Percentiles rank a stretch among this genome's conserved stretches.
These are phyloP conservation scores for Scolopax rusticola DNA, from an alignment of 2,797 vertebrate species.

Conservation along the genomic window DNA sequence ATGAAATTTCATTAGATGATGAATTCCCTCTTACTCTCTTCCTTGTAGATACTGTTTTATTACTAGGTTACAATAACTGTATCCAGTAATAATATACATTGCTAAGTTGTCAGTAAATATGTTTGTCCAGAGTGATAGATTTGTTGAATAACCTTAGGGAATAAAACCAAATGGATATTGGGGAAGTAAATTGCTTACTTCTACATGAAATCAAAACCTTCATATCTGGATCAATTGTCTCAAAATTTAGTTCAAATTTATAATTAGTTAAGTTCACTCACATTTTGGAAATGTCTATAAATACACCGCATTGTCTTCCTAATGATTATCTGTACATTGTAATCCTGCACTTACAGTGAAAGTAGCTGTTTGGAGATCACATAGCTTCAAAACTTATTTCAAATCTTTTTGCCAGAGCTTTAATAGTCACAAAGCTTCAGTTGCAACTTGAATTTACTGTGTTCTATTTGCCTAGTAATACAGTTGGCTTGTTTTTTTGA, in stretches of 20 bases:
- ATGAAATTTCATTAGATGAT: not conserved
- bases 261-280: not conserved
- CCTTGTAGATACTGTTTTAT: not conserved
- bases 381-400: not conserved
- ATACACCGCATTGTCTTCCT: not conserved
- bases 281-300: not conserved
- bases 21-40: not conserved
- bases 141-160: not conserved
- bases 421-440: not conserved
- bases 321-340: not conserved
- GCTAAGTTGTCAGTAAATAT: not conserved
- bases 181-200: not conserved
- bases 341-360: not conserved
- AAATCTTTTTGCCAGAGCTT: not conserved
- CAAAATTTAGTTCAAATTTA: not conserved
- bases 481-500: not conserved
- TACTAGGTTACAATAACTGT: not conserved
- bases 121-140: not conserved
- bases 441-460: not conserved
- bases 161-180: not conserved
- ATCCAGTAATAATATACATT: not conserved
- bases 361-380: not conserved
- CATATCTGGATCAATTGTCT: not conserved
- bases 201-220: not conserved
- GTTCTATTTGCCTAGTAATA: not conserved